Evolutionary conservation across 37 sponge, comb jelly and placozoan genomes (phyloP), one percentile per base, ranked within the genome.

Genomic region (Beroe forskalii): DNA sequence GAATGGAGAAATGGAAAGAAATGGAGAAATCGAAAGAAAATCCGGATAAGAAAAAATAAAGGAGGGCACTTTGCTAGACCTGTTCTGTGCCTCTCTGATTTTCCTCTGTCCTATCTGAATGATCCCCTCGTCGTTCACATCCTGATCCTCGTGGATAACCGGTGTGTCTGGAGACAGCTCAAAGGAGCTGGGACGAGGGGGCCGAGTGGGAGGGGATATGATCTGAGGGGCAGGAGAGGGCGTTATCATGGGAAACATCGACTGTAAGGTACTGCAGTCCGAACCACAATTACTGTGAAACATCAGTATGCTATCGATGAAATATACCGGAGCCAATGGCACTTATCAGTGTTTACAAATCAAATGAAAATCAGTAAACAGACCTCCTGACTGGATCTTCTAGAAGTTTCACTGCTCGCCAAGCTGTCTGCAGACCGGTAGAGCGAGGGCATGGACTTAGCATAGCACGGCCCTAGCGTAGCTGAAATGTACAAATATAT

Each of bases 71-170:
- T n/a, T n/a, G n/a, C n/a, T n/a, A n/a, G n/a, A 69, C 72, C 14
- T 69, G 32, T 69, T 69, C 72, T 69, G 72, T 32, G 55, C 37
- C 55, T 80, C 86, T 25, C 44, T 80, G 1, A 30, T 80, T 23
- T 80, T 80, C 55, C 86, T 17, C 55, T 80, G 86, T 9, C 86
- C 86, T 12, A 80, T 80, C 86, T 80, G 86, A 25, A 80, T 80
- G 40, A 80, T 80, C 44, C 86, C 86, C 25, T 80, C 86, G 28
- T 80, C 86, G 31, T 44, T 38, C 25, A 80, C 35, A 43, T 80
- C 86, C 44, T 80, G 55, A 42, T 44, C 55, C 40, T 80, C 86
- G 1, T n/a, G 43, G 3, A 80, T 80, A 43, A 80, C 86, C 8
- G 86, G 86, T 38, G 86, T 80, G 20, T 80, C 55, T 3, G 86